Evolutionary conservation across 30 jellyfish, hydroid and myxozoan species (phyloP).

Genomic region (Hydra vulgaris): DNA sequence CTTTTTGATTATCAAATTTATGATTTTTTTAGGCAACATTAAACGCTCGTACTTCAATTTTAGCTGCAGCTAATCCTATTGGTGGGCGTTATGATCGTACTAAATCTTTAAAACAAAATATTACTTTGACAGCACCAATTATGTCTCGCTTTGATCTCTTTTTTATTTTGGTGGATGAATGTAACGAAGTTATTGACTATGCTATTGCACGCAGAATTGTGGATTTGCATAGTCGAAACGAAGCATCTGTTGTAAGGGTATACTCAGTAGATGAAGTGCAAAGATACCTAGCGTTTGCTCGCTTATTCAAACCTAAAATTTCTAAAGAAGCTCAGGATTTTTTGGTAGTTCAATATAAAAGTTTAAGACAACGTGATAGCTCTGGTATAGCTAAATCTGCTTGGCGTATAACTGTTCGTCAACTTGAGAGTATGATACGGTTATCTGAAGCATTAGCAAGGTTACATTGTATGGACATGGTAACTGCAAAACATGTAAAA

Average conservation of each 20-base stretch:
- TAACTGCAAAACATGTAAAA: constrained; percentile 88
- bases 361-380: constrained; percentile 80
- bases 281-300: constrained; percentile 87
- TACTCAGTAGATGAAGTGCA: constrained; percentile 74
- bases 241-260: constrained; percentile 69
- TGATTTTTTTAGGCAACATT: constrained; percentile 68
- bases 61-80: constrained; percentile 99
- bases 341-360: constrained; percentile 88
- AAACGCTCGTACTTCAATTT: constrained; percentile 96
- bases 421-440: constrained; percentile 96
- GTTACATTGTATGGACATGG: constrained; percentile 93
- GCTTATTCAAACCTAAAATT: constrained; percentile 87
- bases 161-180: constrained; percentile 95
- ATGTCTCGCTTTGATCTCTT: constrained; percentile 98
- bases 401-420: constrained; percentile 98
- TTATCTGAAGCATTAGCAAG: constrained; percentile 95
- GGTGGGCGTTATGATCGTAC: constrained; percentile 99
- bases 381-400: constrained; percentile 84
- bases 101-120: constrained; percentile 89
- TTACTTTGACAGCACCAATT: constrained; percentile 90
- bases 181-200: constrained; percentile 96
- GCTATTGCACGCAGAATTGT: constrained; percentile 94
- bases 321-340: constrained; percentile 92
- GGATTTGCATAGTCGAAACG: constrained; percentile 81
- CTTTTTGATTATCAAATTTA: no score